Conservation (phyloP, 2,113 vertebrate species). For the Melanocharis versteri region DNA sequence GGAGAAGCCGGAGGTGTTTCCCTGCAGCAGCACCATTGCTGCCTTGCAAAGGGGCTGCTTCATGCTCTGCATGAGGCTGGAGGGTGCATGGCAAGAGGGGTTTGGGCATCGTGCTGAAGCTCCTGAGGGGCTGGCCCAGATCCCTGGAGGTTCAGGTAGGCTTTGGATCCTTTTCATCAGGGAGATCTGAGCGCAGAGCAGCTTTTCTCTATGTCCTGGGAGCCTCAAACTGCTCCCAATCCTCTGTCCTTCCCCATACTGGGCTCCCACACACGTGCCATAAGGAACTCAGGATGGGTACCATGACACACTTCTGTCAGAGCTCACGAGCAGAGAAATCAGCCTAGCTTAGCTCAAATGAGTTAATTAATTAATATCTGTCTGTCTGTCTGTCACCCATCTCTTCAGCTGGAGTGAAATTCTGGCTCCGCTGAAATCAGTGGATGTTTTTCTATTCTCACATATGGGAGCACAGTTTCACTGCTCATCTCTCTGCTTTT, state of each 20-base stretch:
- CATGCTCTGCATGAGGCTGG: background rate
- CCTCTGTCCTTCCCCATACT: background rate
- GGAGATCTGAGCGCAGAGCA: background rate
- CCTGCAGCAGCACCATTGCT: background rate
- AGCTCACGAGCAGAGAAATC: background rate
- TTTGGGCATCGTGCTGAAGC: background rate
- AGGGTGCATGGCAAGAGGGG: background rate
- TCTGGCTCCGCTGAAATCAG: background rate
- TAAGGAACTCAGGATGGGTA: background rate
- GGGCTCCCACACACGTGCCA: background rate
- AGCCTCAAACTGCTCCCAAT: background rate
- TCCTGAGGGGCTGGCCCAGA: background rate
- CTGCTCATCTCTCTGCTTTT: background rate
- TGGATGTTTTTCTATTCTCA: background rate
- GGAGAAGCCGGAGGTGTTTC: background rate
- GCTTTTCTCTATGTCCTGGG: background rate
- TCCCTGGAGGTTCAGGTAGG: background rate
- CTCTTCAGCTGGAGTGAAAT: background rate
- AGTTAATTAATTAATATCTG: background rate
- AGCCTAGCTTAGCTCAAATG: background rate
- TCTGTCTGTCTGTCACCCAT: background rate
- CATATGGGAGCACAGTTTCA: background rate
- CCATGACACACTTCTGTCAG: background rate
- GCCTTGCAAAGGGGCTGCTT: background rate
- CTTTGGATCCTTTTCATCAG: background rate